Evolutionary conservation across 92 coral and sea anemone species (phyloP).

Genomic region (Phenganax subtilis): DNA sequence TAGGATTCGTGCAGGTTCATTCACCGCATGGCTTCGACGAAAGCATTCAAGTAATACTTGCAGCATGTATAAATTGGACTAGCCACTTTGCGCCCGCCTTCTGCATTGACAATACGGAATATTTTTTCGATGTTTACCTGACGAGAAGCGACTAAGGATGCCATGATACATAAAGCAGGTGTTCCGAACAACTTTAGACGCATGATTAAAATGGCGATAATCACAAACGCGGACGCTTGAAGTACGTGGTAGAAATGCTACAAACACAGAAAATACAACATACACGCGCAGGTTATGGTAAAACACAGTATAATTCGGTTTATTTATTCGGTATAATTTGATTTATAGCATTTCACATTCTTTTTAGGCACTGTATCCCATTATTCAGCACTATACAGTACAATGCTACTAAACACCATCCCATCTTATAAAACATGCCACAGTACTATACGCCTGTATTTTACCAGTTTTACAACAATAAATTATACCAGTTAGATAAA

Average conservation of each 20-base stretch:
- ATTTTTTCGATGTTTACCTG: constrained; percentile 53
- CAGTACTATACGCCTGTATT: background rate
- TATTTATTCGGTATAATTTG: too few relatives aligned
- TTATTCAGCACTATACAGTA: background rate
- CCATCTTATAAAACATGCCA: background rate
- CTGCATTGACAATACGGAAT: too few relatives aligned
- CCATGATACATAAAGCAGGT: constrained; percentile 83
- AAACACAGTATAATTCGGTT: too few relatives aligned
- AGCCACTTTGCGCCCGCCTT: too few relatives aligned
- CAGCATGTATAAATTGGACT: too few relatives aligned
- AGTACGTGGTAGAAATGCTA: constrained; percentile 87
- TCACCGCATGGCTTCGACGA: too few relatives aligned
- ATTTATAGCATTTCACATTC: too few relatives aligned
- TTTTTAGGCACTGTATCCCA: too few relatives aligned
- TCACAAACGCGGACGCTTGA: constrained; percentile 78
- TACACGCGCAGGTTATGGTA: background rate
- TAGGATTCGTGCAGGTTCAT: too few relatives aligned
- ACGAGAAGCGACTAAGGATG: constrained; percentile 82
- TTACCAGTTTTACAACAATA: too few relatives aligned
- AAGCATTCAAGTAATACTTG: too few relatives aligned
- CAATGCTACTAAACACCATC: background rate
- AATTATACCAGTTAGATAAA: background rate
- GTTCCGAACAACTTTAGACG: constrained; percentile 93
- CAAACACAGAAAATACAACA: background rate
- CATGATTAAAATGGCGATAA: constrained; percentile 91